Evolutionary conservation across 2,888 invertebrate species (phyloP).

Genomic region (Agrochola litura): DNA sequence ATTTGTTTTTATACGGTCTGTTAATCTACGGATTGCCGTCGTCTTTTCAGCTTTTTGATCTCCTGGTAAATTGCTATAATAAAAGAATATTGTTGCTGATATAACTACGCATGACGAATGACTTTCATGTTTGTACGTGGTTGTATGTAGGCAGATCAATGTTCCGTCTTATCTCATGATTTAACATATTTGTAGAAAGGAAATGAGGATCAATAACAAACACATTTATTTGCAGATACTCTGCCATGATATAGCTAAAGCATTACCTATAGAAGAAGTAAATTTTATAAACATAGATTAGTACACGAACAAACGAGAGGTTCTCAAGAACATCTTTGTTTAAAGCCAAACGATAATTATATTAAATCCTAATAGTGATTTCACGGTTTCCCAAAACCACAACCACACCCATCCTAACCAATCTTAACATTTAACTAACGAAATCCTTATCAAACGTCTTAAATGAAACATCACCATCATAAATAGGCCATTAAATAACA

Average conservation of each 20-base stretch:
- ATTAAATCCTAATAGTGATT: background rate
- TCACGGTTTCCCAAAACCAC: background rate
- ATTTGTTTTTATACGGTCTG: slow-evolving; percentile 47
- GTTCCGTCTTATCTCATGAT: background rate
- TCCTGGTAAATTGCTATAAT: slow-evolving; percentile 37
- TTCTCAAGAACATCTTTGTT: too few relatives aligned
- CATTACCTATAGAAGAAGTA: too few relatives aligned
- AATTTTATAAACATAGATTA: too few relatives aligned
- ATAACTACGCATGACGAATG: background rate
- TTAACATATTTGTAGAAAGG: too few relatives aligned
- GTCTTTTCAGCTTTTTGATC: slow-evolving; percentile 36
- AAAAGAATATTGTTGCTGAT: slow-evolving; percentile 29
- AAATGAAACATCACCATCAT: slow-evolving; percentile 59
- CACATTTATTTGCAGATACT: too few relatives aligned
- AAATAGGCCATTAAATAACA: slow-evolving; percentile 64
- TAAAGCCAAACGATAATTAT: background rate
- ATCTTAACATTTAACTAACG: slow-evolving; percentile 8
- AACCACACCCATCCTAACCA: background rate
- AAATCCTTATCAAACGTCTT: slow-evolving; percentile 53
- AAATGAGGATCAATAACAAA: too few relatives aligned
- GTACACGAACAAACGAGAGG: too few relatives aligned
- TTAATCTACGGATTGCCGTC: slow-evolving; percentile 33
- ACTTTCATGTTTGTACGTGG: background rate
- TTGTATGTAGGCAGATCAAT: background rate
- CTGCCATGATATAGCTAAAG: too few relatives aligned